These are phyloP conservation scores for Pitta sordida DNA, from an alignment of 2,113 vertebrate genomes.

Conservation along the genomic window DNA sequence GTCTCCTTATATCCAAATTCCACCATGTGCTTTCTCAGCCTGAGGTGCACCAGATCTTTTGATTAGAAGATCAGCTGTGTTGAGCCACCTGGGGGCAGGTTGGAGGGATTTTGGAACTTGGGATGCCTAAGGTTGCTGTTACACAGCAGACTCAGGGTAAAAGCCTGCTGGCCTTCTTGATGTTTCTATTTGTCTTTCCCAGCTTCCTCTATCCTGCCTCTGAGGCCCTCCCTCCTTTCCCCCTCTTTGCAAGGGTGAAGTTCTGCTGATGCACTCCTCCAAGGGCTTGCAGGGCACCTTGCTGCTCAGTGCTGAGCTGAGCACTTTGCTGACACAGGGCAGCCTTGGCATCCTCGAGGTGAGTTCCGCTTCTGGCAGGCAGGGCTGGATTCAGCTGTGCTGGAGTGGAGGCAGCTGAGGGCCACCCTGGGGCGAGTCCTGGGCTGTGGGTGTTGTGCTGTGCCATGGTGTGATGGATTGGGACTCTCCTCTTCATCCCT, in stretches of 20 bases:
- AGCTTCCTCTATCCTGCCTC: neutral
- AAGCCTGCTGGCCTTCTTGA: neutral
- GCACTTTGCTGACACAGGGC: neutral
- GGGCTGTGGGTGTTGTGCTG: neutral
- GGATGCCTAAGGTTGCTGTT: neutral
- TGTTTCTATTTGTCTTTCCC: neutral
- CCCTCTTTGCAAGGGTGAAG: neutral
- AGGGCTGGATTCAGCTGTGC: neutral
- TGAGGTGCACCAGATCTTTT: neutral
- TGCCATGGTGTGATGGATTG: neutral
- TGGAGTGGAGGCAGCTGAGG: neutral
- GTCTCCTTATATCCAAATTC: neutral
- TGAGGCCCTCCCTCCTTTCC: neutral
- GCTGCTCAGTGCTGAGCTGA: neutral
- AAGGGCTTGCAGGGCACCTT: neutral
- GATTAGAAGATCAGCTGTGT: neutral
- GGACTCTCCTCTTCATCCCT: neutral
- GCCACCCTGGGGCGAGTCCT: neutral
- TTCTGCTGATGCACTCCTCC: neutral
- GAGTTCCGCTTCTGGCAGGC: neutral
- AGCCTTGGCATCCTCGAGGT: neutral
- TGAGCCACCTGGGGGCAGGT: neutral
- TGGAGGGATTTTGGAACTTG: neutral
- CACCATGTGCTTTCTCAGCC: neutral
- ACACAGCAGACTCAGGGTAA: neutral